Evolutionary conservation across 37 sponge, comb jelly and placozoan species (phyloP).

Genomic region (Hexactinellida sp.): DNA sequence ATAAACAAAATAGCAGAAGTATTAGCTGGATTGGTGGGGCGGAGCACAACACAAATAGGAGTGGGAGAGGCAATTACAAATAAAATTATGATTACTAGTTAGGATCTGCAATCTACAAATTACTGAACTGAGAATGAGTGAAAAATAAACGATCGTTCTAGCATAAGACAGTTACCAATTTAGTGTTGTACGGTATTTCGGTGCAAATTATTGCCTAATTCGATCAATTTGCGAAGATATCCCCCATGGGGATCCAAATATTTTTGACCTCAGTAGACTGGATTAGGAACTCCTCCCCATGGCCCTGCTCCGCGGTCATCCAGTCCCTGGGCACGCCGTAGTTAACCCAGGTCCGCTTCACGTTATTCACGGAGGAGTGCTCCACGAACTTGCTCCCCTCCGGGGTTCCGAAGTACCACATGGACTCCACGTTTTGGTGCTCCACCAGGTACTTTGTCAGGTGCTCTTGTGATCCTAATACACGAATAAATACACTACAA

Average conservation of each 20-base stretch:
- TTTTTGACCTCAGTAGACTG: constrained; percentile 81
- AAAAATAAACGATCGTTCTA: background rate
- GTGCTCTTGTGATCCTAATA: constrained; percentile 47
- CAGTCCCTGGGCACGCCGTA: constrained; percentile 73
- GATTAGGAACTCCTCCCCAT: constrained; percentile 42
- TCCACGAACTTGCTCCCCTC: constrained; percentile 91
- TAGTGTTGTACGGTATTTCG: background rate
- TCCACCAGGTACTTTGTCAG: constrained; percentile 79
- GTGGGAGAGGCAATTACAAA: background rate
- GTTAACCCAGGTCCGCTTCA: constrained; percentile 94
- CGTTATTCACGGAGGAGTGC: constrained; percentile 45
- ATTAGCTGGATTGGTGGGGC: background rate
- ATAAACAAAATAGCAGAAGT: background rate
- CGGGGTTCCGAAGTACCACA: constrained; percentile 85
- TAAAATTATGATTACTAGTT: background rate
- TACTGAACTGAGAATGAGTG: background rate
- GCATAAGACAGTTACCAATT: background rate
- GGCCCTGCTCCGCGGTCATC: constrained; percentile 57
- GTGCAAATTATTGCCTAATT: background rate
- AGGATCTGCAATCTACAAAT: background rate
- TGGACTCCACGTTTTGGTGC: constrained; percentile 49
- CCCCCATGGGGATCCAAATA: constrained; percentile 96
- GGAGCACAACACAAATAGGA: background rate
- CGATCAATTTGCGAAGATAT: constrained; percentile 79
- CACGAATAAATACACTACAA: background rate